A percentile compares a stretch with the other conserved stretches of the same genome.
These are phyloP conservation scores for Deroplatys truncata DNA, from an alignment of 2,888 invertebrate genomes.

Conservation along the genomic window DNA sequence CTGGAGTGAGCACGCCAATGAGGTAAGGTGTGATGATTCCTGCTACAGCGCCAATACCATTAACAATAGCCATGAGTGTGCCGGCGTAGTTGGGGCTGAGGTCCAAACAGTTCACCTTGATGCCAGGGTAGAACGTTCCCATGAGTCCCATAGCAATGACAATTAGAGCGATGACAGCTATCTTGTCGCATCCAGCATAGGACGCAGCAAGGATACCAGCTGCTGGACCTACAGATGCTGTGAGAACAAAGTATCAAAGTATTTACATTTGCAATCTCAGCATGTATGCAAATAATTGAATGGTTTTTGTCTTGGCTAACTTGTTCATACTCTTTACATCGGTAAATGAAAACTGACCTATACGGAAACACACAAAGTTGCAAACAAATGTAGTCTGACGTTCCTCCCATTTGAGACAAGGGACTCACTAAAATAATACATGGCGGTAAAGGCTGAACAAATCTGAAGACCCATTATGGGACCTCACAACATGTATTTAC, in stretches of 20 bases:
- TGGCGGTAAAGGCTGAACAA: too few relatives aligned
- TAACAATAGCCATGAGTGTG: conserved; percentile 64
- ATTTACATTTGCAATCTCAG: too few relatives aligned
- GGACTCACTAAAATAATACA: too few relatives aligned
- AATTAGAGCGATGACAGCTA: conserved; percentile 57
- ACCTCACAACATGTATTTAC: too few relatives aligned
- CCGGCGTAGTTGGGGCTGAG: conserved; percentile 64
- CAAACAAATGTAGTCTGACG: too few relatives aligned
- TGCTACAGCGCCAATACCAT: conserved; percentile 67
- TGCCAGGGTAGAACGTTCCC: conserved; percentile 67
- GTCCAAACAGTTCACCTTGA: conserved; percentile 66
- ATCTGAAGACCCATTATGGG: too few relatives aligned
- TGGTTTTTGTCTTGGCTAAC: too few relatives aligned
- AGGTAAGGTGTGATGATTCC: conserved; percentile 67
- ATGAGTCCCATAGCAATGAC: conserved; percentile 65
- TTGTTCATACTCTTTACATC: too few relatives aligned
- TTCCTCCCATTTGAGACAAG: too few relatives aligned
- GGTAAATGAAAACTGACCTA: too few relatives aligned
- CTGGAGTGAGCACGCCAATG: conserved; percentile 61
- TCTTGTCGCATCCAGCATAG: conserved; percentile 62
- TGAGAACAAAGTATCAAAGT: background rate
- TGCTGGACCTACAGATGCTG: conserved; percentile 58
- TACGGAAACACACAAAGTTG: too few relatives aligned
- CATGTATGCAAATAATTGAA: too few relatives aligned
- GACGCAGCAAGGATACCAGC: conserved; percentile 64